Evolutionary conservation across 2,888 invertebrate genomes (phyloP).

Genomic region (Nemotelus nigrinus): DNA sequence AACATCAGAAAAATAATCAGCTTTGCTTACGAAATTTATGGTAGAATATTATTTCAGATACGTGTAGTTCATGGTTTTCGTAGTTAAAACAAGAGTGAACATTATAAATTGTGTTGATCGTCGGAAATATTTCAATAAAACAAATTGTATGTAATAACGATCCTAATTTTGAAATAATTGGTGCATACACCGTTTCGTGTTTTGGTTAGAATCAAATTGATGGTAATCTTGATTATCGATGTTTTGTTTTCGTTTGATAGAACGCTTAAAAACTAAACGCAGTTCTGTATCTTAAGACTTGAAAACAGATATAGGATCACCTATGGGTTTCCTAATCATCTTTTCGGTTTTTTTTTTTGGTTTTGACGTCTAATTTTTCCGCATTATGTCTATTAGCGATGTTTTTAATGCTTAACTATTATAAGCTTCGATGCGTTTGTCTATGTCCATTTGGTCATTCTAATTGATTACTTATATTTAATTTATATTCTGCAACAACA

Average conservation of each 20-base stretch:
- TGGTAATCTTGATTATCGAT: not conserved
- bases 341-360: not conserved
- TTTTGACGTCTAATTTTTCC: not conserved
- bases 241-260: not conserved
- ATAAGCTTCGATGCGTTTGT: too few relatives aligned
- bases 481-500: not conserved
- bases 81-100: not conserved
- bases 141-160: not conserved
- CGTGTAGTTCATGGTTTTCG: not conserved
- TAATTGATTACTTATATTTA: too few relatives aligned
- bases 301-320: not conserved
- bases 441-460: too few relatives aligned
- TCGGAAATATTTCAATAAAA: too few relatives aligned
- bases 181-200: not conserved
- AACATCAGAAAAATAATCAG: too few relatives aligned
- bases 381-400: not conserved
- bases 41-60: too few relatives aligned
- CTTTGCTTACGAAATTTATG: too few relatives aligned
- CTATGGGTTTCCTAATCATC: not conserved
- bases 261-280: not conserved
- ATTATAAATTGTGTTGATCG: too few relatives aligned
- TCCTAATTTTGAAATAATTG: not conserved
- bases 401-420: not conserved
- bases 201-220: not conserved
- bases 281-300: not conserved